A percentile compares a stretch with the other conserved stretches of the same genome.
These are phyloP conservation scores for Mythimna ferrago DNA, from an alignment of 2,888 invertebrate genomes.

Conservation along the genomic window DNA sequence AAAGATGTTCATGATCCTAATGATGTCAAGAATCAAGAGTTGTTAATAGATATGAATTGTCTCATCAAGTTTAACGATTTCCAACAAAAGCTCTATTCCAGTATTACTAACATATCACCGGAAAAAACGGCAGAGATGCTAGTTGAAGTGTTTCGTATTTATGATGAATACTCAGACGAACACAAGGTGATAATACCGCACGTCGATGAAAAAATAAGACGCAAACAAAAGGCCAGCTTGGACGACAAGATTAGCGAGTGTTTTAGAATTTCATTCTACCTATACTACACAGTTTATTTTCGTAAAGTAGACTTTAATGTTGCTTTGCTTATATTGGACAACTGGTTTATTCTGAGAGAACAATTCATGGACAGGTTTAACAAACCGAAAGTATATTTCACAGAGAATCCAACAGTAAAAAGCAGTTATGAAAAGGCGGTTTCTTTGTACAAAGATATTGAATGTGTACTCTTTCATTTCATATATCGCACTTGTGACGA, in stretches of 20 bases:
- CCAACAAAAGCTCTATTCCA: constrained; percentile 26
- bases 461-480: constrained; percentile 52
- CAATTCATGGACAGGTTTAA: constrained; percentile 24
- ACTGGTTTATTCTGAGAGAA: constrained; percentile 37
- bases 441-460: constrained; percentile 34
- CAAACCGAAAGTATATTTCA: not conserved
- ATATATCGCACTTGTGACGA: constrained; percentile 43
- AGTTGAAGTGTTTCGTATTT: constrained; percentile 14
- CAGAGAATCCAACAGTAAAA: not conserved
- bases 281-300: constrained; percentile 36
- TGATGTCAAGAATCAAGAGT: not conserved
- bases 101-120: not conserved
- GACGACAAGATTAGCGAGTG: constrained; percentile 9
- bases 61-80: constrained; percentile 31
- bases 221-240: not conserved
- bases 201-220: not conserved
- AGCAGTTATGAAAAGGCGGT: not conserved
- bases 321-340: constrained; percentile 44
- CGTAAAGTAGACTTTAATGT: constrained; percentile 53
- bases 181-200: constrained; percentile 6
- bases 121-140: not conserved
- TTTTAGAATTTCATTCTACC: not conserved
- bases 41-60: not conserved
- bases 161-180: constrained; percentile 30
- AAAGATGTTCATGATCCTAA: not conserved